Conservation (phyloP, 2,888 invertebrate species). For the Drosophila robusta region DNA sequence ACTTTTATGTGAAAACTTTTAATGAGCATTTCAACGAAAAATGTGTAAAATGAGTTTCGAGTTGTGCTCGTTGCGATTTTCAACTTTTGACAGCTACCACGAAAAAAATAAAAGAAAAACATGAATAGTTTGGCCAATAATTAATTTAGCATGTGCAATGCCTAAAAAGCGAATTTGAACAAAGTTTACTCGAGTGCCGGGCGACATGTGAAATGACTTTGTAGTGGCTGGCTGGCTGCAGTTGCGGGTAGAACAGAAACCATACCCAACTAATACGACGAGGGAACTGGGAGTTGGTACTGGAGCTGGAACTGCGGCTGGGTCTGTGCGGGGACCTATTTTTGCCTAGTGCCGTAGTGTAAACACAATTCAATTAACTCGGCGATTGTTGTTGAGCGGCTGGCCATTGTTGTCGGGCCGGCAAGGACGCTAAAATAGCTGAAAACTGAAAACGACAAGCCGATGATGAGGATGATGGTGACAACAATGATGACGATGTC, state of each 20-base stretch:
- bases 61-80: slow-evolving; percentile 11
- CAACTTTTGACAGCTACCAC: slow-evolving; percentile 13
- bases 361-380: slow-evolving; percentile 81
- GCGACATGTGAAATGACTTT: slow-evolving; percentile 37
- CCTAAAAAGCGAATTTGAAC: slow-evolving; percentile 21
- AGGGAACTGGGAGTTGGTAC: background rate
- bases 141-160: slow-evolving; percentile 37
- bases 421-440: slow-evolving; percentile 72
- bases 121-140: slow-evolving; percentile 41
- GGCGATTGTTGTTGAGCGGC: slow-evolving; percentile 68
- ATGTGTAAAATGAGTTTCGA: slow-evolving; percentile 45
- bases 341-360: slow-evolving; percentile 62
- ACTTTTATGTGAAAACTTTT: slow-evolving; percentile 69
- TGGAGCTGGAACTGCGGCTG: background rate
- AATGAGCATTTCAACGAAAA: slow-evolving; percentile 67
- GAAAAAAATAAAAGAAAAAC: slow-evolving; percentile 21
- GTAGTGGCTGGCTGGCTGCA: slow-evolving; percentile 20
- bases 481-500: slow-evolving; percentile 31
- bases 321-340: slow-evolving; percentile 12
- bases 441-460: slow-evolving; percentile 71
- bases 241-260: slow-evolving; percentile 32
- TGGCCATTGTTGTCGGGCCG: slow-evolving; percentile 66
- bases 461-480: slow-evolving; percentile 53
- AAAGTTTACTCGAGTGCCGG: slow-evolving; percentile 29
- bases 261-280: slow-evolving; percentile 36